phyloP scores from a whole-genome alignment of 2,797 vertebrate species.

The Coregonus suidteri region DNA sequence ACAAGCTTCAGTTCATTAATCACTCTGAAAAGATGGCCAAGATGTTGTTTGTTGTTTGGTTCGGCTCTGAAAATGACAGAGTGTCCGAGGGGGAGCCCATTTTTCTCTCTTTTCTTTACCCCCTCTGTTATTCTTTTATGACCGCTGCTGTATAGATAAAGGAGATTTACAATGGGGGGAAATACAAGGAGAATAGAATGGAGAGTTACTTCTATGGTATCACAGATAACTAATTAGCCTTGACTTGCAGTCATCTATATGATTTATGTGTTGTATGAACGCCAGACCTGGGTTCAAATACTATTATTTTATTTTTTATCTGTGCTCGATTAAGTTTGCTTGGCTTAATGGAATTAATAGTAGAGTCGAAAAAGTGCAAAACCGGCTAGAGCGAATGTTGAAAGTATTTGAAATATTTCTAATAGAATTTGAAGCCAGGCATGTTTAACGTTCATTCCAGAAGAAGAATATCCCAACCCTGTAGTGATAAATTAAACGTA shows the following conservation, averaged over 20 bases:
- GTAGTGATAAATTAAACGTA: slow-evolving; percentile 63
- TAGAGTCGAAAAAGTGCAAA: too few relatives aligned
- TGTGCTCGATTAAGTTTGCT: too few relatives aligned
- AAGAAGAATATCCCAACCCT: slow-evolving; percentile 68
- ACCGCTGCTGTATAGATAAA: slow-evolving; percentile 69
- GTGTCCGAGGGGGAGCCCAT: neutral
- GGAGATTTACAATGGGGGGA: slow-evolving; percentile 70
- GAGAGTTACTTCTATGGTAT: slow-evolving; percentile 68
- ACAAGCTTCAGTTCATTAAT: slow-evolving; percentile 18
- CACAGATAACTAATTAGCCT: slow-evolving; percentile 67
- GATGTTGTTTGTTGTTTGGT: slow-evolving; percentile 25
- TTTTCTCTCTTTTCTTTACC: neutral
- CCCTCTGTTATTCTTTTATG: slow-evolving; percentile 61
- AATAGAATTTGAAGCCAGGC: too few relatives aligned
- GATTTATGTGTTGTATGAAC: too few relatives aligned
- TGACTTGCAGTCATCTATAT: slow-evolving; percentile 63
- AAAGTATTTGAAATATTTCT: too few relatives aligned
- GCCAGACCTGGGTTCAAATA: too few relatives aligned
- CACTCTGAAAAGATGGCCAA: too few relatives aligned
- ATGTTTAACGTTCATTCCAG: slow-evolving; percentile 67
- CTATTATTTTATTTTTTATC: too few relatives aligned
- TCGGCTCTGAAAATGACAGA: slow-evolving; percentile 67
- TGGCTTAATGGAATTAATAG: too few relatives aligned
- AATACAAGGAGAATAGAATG: slow-evolving; percentile 55
- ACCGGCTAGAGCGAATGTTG: too few relatives aligned